phyloP scores from a whole-genome alignment of 2,797 vertebrate genomes.

The Menidia menidia region DNA sequence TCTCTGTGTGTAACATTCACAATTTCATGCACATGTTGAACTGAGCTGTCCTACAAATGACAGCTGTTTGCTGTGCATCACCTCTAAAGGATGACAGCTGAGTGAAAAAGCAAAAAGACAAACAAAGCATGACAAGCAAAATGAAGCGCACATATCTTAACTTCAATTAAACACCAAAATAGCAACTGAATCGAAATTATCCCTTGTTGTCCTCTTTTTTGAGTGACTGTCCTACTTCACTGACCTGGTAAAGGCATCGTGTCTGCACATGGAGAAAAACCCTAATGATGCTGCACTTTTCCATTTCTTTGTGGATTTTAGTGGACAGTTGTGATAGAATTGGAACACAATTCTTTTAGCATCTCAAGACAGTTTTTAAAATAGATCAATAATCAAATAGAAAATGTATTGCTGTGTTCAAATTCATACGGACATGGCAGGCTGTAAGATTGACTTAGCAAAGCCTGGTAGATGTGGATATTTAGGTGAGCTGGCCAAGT shows the following conservation, averaged over 20 bases:
- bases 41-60: conserved; percentile 37
- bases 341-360: conserved; percentile 2
- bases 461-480: conserved; percentile 9
- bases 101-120: conserved; percentile 28
- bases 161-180: conserved; percentile 68
- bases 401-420: not conserved
- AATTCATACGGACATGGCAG: not conserved
- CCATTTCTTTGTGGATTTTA: conserved; percentile 26
- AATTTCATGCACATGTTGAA: conserved; percentile 52
- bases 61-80: conserved; percentile 47
- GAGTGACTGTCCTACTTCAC: conserved; percentile 75
- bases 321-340: conserved; percentile 9
- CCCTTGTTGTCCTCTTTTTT: conserved; percentile 63
- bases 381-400: not conserved
- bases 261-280: conserved; percentile 47
- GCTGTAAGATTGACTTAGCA: not conserved
- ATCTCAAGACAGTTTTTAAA: not conserved
- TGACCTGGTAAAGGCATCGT: conserved; percentile 65
- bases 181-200: conserved; percentile 65
- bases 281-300: conserved; percentile 55
- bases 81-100: conserved; percentile 25
- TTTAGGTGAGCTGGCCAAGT: not conserved
- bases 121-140: conserved; percentile 60
- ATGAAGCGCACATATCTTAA: conserved; percentile 46
- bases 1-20: conserved; percentile 48